Evolutionary conservation across 2,797 vertebrate species (phyloP).

Genomic region (Pyrocephalus nanus): DNA sequence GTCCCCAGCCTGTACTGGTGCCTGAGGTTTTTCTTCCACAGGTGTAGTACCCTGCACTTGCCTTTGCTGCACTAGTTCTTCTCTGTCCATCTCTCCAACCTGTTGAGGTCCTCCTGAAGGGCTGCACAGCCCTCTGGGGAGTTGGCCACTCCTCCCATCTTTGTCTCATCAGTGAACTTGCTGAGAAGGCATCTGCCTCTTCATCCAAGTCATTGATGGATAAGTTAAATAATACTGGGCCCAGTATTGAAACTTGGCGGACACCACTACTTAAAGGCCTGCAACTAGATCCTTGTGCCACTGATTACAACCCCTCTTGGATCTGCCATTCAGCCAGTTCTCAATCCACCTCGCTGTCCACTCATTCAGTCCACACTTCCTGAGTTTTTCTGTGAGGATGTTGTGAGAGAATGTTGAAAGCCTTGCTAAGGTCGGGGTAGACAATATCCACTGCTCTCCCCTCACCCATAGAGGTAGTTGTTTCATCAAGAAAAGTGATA

Average conservation of each 20-base stretch:
- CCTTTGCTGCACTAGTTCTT: neutral
- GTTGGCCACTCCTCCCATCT: neutral
- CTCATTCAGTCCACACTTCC: neutral
- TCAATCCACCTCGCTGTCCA: neutral
- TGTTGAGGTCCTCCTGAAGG: neutral
- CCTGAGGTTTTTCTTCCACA: accelerated
- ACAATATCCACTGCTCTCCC: too few relatives aligned
- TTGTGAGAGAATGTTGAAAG: neutral
- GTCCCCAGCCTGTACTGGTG: too few relatives aligned
- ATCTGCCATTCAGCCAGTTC: neutral
- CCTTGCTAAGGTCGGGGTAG: neutral
- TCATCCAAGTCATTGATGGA: neutral
- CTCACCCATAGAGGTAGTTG: neutral
- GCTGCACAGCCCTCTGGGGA: neutral
- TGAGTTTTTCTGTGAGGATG: neutral
- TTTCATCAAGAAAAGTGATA: neutral
- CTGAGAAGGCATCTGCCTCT: neutral
- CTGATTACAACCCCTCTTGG: neutral
- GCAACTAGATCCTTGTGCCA: neutral
- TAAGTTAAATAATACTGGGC: neutral
- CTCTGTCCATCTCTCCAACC: neutral
- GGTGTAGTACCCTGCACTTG: neutral
- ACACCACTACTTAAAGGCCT: neutral
- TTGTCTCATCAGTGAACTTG: accelerated
- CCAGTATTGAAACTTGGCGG: neutral